Evolutionary conservation across 2,888 invertebrate genomes (phyloP), one percentile per base, ranked within the genome.

Genomic region (Silvanus unidentatus): DNA sequence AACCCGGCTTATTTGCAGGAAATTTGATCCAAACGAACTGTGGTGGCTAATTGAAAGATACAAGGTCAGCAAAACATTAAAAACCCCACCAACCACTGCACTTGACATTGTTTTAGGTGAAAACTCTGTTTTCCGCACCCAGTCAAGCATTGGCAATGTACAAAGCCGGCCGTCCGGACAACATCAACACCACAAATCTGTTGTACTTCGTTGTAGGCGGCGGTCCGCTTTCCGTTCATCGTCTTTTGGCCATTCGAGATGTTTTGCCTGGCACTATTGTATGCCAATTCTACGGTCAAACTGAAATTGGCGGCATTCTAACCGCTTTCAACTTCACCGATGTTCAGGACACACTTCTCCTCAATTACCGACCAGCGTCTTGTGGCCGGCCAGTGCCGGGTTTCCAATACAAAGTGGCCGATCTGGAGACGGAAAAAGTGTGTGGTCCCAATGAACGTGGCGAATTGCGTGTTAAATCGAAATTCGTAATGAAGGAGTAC

Each of bases 391-490:
- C 59, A 1, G 27, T 59, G 13, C 50, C 58, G 3, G 66, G 64
- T n/a, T 49, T 61, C 35, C 52, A 39, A 39, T 64, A 56, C 43
- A 68, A 66, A 55, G 52, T 62, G 2, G 60, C 61, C 2, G 54
- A 68, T 57, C 53, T 57, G 6, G 64, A 66, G 42, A 65, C 64
- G 2, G 63, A 59, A 39, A 44, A 58, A 41, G 44, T 51, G 32
- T 39, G 51, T 15, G 59, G 60, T 3, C 71, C 76, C 1, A 73
- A 77, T 48, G 53, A 68, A 16, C 62, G 64, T 1, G 79, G 79
- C 10, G 78, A 79, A 54, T 59, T 79, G 13, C 73, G 75, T 67
- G 37, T 77, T 1, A 75, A 73, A 62, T 73, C 64, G 5, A 50
- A 54, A 34, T 54, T 54, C 15, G 47, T 59, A 9, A 64, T 69